These are phyloP conservation scores for Sitobion miscanthi DNA, from an alignment of 1,140 invertebrate species.

Conservation along the genomic window DNA sequence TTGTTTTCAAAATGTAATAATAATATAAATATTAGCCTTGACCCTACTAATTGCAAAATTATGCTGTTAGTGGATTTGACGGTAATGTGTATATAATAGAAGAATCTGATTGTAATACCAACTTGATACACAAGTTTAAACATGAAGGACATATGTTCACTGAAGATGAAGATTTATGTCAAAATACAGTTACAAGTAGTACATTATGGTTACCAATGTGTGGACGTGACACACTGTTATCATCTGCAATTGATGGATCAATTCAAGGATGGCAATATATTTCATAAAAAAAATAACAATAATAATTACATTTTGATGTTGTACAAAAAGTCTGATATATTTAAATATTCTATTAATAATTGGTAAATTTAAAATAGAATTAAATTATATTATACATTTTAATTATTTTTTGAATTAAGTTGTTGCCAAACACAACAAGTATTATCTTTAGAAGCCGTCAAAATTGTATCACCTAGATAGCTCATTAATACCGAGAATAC, in stretches of 20 bases:
- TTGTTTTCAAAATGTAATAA: slow-evolving; percentile 27
- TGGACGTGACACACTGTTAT: slow-evolving; percentile 33
- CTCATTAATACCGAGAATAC: slow-evolving; percentile 82
- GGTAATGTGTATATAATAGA: slow-evolving; percentile 52
- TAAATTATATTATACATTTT: neutral
- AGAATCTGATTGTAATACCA: neutral
- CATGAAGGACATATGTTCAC: slow-evolving; percentile 56
- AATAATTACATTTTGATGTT: neutral
- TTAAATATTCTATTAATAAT: neutral
- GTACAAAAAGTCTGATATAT: neutral
- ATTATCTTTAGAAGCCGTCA: slow-evolving; percentile 79
- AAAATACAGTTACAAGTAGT: slow-evolving; percentile 44
- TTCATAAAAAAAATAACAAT: neutral
- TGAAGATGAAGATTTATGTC: slow-evolving; percentile 22
- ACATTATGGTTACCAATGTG: slow-evolving; percentile 52
- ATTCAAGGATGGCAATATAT: slow-evolving; percentile 57
- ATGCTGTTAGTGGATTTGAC: slow-evolving; percentile 53
- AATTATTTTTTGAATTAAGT: neutral
- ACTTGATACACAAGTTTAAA: slow-evolving; percentile 23
- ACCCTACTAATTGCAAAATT: slow-evolving; percentile 16
- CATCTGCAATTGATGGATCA: slow-evolving; percentile 50
- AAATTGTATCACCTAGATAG: slow-evolving; percentile 76
- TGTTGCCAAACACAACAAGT: slow-evolving; percentile 72
- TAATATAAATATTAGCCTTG: neutral
- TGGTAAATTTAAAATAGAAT: neutral